Percentiles rank a stretch among this genome's conserved stretches.
phyloP scores from a whole-genome alignment of 92 coral and sea anemone species.

The Ricordea florida region DNA sequence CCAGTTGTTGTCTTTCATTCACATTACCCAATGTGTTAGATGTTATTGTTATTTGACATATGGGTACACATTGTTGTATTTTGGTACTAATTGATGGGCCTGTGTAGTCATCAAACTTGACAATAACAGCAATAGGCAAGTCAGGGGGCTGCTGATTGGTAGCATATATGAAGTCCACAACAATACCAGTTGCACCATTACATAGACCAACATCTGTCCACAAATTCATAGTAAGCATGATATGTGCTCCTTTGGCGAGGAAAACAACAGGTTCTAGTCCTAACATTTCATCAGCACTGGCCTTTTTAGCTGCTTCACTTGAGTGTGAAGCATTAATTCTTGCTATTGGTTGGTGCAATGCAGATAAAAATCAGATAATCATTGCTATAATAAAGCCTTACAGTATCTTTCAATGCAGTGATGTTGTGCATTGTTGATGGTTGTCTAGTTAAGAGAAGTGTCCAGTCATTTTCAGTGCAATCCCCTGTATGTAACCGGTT shows the following conservation, averaged over 20 bases:
- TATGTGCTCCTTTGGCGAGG: constrained; percentile 11
- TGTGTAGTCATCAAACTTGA: constrained; percentile 38
- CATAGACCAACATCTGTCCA: too few species aligned
- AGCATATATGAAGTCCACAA: constrained; percentile 15
- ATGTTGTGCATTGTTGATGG: neutral
- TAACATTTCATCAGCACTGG: constrained; percentile 16
- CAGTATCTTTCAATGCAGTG: constrained; percentile 13
- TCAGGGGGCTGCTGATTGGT: constrained; percentile 23
- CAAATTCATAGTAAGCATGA: too few species aligned
- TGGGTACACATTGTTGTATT: constrained; percentile 15
- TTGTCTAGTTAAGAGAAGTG: constrained; percentile 20
- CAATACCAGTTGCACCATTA: too few species aligned
- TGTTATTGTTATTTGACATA: constrained; percentile 38
- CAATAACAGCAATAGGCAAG: constrained; percentile 38
- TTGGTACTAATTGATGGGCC: constrained; percentile 17
- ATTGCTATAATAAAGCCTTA: constrained; percentile 15
- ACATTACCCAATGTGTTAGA: constrained; percentile 24
- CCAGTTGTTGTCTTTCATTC: constrained; percentile 8
- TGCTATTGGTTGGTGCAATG: neutral
- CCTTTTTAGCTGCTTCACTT: neutral
- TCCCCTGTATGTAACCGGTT: constrained; percentile 21
- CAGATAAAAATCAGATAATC: too few species aligned
- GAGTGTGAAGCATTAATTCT: neutral
- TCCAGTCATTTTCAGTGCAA: constrained; percentile 21
- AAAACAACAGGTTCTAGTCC: constrained; percentile 21